These are phyloP conservation scores for Auanema sp. DNA, from an alignment of 2,888 invertebrate species.

Conservation along the genomic window DNA sequence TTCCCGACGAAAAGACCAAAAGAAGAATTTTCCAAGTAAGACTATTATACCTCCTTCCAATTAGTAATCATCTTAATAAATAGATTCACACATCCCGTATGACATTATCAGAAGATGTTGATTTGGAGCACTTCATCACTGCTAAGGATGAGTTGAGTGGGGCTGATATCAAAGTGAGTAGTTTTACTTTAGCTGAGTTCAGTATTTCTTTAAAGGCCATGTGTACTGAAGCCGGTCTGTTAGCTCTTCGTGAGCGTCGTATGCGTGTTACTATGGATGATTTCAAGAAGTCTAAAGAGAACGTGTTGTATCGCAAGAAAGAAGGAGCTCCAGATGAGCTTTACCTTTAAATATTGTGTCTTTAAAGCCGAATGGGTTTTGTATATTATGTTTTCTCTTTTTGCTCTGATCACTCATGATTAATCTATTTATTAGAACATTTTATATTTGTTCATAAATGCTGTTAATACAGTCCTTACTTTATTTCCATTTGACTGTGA, in stretches of 20 bases:
- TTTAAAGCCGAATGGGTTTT: not conserved
- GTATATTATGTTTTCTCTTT: too few relatives aligned
- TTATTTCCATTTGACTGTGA: too few relatives aligned
- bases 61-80: not conserved
- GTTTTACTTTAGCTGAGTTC: not conserved
- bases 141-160: slow-evolving; percentile 99
- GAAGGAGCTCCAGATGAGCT: slow-evolving; percentile 99
- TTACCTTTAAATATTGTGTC: slow-evolving; percentile 74
- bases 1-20: slow-evolving; percentile 98
- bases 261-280: slow-evolving; percentile 99
- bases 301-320: slow-evolving; percentile 96
- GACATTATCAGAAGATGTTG: slow-evolving; percentile 95
- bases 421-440: too few relatives aligned
- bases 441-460: too few relatives aligned
- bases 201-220: slow-evolving; percentile 77
- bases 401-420: too few relatives aligned
- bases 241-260: slow-evolving; percentile 92
- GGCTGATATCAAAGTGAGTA: slow-evolving; percentile 69
- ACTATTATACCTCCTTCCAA: not conserved
- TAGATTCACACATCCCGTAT: slow-evolving; percentile 95
- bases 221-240: slow-evolving; percentile 97
- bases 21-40: slow-evolving; percentile 70
- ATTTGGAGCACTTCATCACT: slow-evolving; percentile 94
- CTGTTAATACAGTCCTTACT: too few relatives aligned
- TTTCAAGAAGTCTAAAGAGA: slow-evolving; percentile 98